Evolutionary conservation across 2,888 invertebrate genomes (phyloP), one percentile per base, ranked within the genome.

Genomic region (Corythucha ciliata): DNA sequence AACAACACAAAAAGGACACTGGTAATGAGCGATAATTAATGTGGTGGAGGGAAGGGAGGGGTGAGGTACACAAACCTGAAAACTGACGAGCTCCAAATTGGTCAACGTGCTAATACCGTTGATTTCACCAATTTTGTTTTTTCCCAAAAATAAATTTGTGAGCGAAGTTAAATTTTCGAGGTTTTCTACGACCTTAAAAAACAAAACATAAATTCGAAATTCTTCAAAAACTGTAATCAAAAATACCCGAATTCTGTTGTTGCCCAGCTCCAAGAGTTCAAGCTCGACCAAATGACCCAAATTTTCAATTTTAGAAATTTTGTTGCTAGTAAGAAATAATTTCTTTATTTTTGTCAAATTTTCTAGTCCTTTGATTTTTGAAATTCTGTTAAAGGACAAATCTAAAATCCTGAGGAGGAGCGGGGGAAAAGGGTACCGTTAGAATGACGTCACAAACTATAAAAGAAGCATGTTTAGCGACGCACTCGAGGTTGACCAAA

Each of bases 331-430:
- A 27, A 97, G 71, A 68, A 79, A 97, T 3, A 97, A 69, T 64
- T 88, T 92, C 63, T 82, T 76, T 54, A 97, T 67, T 46, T 85
- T 88, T 4, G 69, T 62, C 58, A 96, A 70, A 48, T 77, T 77
- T 1, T 81, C 79, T 57, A 97, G 68, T 46, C 90, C 90, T 63
- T 83, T 79, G 50, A 97, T 87, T 66, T 85, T 83, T 60, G 79
- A 81, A 34, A 97, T 79, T 52, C 94, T 80, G 70, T 98, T 98
- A 69, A 94, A 97, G 4, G 97, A 96, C 36, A 99, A 68, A 70
- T 99, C 98, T 57, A 98, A 72, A 55, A 84, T 76, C 66, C 90
- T 90, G 68, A n/a, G n/a, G n/a, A n/a, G n/a, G n/a, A n/a, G n/a
- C n/a, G n/a, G n/a, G n/a, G n/a, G n/a, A n/a, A n/a, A n/a, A n/a